Evolutionary conservation across 2,113 vertebrate species (phyloP).

Genomic region (Elanoides forficatus): DNA sequence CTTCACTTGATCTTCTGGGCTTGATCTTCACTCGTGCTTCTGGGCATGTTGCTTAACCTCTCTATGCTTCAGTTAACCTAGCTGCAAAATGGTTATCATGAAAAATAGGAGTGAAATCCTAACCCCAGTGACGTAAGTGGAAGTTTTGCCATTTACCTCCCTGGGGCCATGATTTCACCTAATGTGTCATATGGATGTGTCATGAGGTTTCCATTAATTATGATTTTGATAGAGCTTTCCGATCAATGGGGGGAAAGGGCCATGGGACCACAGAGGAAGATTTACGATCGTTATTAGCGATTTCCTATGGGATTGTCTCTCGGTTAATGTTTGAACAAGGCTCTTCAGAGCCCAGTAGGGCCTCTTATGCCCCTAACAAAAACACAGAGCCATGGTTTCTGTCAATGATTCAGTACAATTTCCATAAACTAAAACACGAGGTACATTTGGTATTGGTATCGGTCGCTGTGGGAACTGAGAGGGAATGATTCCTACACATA

Average conservation of each 20-base stretch:
- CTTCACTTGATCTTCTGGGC: not conserved
- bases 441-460: not conserved
- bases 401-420: not conserved
- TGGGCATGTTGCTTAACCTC: not conserved
- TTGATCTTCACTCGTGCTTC: not conserved
- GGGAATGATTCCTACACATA: not conserved
- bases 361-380: not conserved
- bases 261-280: not conserved
- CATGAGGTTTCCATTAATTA: not conserved
- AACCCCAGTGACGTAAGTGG: not conserved
- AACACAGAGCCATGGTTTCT: not conserved
- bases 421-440: not conserved
- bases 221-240: not conserved
- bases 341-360: not conserved
- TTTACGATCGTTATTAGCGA: not conserved
- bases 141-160: not conserved
- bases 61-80: not conserved
- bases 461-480: not conserved
- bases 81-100: not conserved
- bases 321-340: constrained; percentile 33
- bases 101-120: not conserved
- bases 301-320: not conserved
- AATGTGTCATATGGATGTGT: not conserved
- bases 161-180: not conserved
- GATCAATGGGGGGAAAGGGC: not conserved